Percentiles rank a stretch among this genome's conserved stretches.
These are phyloP conservation scores for Spodoptera littoralis DNA, from an alignment of 2,888 invertebrate species.

Conservation along the genomic window DNA sequence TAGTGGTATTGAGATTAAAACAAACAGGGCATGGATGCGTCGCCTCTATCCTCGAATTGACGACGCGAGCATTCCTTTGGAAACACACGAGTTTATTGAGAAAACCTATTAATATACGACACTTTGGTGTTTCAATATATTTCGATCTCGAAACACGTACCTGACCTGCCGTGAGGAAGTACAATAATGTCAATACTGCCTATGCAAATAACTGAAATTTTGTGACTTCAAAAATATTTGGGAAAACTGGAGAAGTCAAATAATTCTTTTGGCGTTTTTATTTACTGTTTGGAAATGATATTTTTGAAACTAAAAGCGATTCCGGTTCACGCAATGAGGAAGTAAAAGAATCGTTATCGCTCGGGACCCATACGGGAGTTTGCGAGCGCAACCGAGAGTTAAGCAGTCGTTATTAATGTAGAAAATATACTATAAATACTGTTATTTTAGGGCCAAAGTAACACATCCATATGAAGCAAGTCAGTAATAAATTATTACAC, in stretches of 20 bases:
- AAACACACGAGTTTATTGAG: conserved; percentile 19
- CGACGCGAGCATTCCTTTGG: conserved; percentile 17
- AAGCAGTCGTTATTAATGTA: conserved; percentile 27
- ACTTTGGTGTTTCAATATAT: conserved; percentile 14
- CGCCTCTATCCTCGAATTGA: not conserved
- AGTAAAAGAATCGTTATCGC: conserved; percentile 19
- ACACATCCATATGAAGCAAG: conserved; percentile 65
- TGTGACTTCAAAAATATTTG: conserved; percentile 24
- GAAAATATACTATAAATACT: conserved; percentile 61
- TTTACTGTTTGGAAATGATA: conserved; percentile 16
- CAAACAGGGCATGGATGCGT: not conserved
- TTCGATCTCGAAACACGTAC: conserved; percentile 10
- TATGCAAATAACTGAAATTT: conserved; percentile 34
- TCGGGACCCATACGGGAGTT: not conserved
- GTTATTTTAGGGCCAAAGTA: conserved; percentile 58
- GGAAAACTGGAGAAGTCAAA: conserved; percentile 7
- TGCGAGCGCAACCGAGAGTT: conserved; percentile 1
- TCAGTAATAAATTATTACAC: conserved; percentile 82
- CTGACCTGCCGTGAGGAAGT: conserved; percentile 31
- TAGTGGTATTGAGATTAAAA: conserved; percentile 4
- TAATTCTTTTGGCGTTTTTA: conserved; percentile 28
- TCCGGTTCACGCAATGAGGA: conserved; percentile 30
- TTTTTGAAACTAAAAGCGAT: conserved; percentile 18
- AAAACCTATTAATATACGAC: conserved; percentile 42
- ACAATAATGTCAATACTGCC: conserved; percentile 24